Evolutionary conservation across 2,797 vertebrate species (phyloP).

Genomic region (Decapterus maruadsi): DNA sequence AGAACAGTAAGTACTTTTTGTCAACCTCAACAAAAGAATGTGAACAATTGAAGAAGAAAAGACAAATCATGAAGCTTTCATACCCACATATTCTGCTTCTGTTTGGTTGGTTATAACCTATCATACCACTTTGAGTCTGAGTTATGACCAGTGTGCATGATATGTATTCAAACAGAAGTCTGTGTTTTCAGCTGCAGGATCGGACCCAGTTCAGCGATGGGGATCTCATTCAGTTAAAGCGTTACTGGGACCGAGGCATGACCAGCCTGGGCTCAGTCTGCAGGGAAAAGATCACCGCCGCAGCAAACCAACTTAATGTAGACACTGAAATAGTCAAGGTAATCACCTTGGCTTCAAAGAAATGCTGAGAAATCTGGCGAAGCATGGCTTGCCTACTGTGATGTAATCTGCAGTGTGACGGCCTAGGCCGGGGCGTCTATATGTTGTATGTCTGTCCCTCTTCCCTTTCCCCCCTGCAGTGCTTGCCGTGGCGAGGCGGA

Average conservation of each 20-base stretch:
- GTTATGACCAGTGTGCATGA: not conserved
- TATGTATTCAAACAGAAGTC: slow-evolving; percentile 21
- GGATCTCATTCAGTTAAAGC: slow-evolving; percentile 95
- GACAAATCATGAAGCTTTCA: not conserved
- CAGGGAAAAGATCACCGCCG: slow-evolving; percentile 97
- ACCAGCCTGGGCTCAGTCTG: slow-evolving; percentile 98
- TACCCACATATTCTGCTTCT: not conserved
- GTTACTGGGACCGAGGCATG: slow-evolving; percentile 99
- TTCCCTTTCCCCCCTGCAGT: no score
- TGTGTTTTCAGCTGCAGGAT: slow-evolving; percentile 92
- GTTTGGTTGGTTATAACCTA: not conserved
- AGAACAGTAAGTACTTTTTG: slow-evolving; percentile 92
- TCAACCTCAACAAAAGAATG: not conserved
- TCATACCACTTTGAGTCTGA: slow-evolving; percentile 1
- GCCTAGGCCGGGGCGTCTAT: no score
- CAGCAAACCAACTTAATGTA: slow-evolving; percentile 93
- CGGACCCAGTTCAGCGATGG: slow-evolving; percentile 97
- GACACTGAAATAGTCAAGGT: slow-evolving; percentile 99
- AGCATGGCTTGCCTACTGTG: not conserved
- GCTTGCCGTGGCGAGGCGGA: no score
- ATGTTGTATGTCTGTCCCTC: no score
- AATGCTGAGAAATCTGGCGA: not conserved
- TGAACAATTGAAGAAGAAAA: not conserved
- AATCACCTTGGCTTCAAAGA: slow-evolving; percentile 37
- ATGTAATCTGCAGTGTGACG: not conserved